Evolutionary conservation across 1,140 invertebrate species (phyloP).

Genomic region (Ericerus pela): DNA sequence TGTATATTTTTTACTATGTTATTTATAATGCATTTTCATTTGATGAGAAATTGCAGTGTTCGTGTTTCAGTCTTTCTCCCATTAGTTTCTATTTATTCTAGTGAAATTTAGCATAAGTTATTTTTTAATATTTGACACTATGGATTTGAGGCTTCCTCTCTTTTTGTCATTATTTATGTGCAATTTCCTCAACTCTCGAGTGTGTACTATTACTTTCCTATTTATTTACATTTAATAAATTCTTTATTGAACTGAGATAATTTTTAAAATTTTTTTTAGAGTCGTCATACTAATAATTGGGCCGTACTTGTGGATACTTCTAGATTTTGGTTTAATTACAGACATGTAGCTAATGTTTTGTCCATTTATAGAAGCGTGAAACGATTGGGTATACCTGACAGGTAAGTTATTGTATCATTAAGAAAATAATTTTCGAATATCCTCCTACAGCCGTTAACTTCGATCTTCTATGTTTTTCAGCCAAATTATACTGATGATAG

Average conservation of each 20-base stretch:
- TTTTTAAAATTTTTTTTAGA: conserved; percentile 17
- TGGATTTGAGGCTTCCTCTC: too few relatives aligned
- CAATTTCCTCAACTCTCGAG: too few relatives aligned
- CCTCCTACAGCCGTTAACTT: too few relatives aligned
- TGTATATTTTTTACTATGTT: too few relatives aligned
- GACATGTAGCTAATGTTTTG: conserved; percentile 96
- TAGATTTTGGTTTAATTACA: conserved; percentile 98
- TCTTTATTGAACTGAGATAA: background rate
- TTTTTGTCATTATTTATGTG: too few relatives aligned
- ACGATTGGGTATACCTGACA: conserved; percentile 89
- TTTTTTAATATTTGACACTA: too few relatives aligned
- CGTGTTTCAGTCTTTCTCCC: too few relatives aligned
- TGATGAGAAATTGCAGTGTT: too few relatives aligned
- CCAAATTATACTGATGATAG: conserved; percentile 95
- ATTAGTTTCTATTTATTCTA: too few relatives aligned
- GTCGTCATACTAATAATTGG: conserved; percentile 91
- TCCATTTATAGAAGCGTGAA: conserved; percentile 97
- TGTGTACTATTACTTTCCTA: too few relatives aligned
- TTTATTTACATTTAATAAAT: background rate
- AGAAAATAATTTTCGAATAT: background rate
- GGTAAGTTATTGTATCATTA: conserved; percentile 30
- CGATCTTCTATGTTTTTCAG: conserved; percentile 31
- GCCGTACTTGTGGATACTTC: conserved; percentile 96
- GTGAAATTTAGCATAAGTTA: too few relatives aligned
- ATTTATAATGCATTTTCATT: too few relatives aligned